These are phyloP conservation scores for Dendrocincla fuliginosa DNA, from an alignment of 2,797 vertebrate genomes.

Conservation along the genomic window DNA sequence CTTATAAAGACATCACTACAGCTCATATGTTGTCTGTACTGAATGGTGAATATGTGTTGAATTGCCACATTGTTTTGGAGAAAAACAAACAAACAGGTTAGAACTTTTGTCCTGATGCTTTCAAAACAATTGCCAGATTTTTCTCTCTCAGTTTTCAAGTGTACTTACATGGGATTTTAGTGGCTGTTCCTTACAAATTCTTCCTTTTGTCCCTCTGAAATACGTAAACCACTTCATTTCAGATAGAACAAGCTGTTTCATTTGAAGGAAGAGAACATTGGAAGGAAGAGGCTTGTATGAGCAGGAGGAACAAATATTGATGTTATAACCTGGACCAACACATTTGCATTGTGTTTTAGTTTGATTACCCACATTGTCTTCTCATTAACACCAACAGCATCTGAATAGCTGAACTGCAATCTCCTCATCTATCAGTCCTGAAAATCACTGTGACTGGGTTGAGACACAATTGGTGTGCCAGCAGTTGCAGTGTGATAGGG, in stretches of 20 bases:
- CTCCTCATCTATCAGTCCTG: not conserved
- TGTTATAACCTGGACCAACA: slow-evolving; percentile 2
- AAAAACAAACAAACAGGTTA: not conserved
- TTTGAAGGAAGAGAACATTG: not conserved
- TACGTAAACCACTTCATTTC: not conserved
- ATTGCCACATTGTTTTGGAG: not conserved
- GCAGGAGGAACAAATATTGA: slow-evolving; percentile 12
- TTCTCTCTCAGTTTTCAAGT: not conserved
- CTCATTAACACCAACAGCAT: not conserved
- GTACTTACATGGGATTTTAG: not conserved
- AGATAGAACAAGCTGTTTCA: slow-evolving; percentile 5
- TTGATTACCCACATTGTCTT: slow-evolving; percentile 29
- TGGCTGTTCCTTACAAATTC: not conserved
- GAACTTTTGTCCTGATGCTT: not conserved
- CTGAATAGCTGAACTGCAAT: not conserved
- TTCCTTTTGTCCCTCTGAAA: slow-evolving; percentile 7
- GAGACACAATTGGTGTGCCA: not conserved
- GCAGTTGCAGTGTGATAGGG: not conserved
- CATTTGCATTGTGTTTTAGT: not conserved
- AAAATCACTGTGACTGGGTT: not conserved
- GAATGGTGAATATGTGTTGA: not conserved
- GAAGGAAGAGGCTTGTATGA: not conserved
- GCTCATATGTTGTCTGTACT: not conserved
- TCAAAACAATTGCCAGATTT: not conserved
- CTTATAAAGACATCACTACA: not conserved